Conservation (phyloP, 2,888 invertebrate genomes). For the Orthonychiurus folsomi region DNA sequence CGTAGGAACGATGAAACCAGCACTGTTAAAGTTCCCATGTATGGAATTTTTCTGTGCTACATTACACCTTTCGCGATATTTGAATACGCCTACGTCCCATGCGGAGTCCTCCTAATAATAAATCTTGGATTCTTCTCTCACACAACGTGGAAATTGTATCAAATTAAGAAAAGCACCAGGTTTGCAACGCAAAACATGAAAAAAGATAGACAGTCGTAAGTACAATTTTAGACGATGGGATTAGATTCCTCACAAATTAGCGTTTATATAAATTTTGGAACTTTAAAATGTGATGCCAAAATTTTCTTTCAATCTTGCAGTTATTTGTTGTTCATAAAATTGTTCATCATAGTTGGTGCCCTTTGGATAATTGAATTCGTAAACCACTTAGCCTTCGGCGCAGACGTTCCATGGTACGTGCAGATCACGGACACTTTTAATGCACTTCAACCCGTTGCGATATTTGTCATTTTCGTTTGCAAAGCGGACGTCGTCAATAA, state of each 20-base stretch:
- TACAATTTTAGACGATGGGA: not conserved
- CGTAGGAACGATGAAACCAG: constrained; percentile 2
- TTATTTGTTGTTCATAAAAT: constrained; percentile 4
- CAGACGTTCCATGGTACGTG: not conserved
- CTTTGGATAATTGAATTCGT: constrained; percentile 9
- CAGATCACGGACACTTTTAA: constrained; percentile 9
- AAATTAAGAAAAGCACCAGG: constrained; percentile 5
- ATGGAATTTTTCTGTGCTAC: constrained; percentile 8
- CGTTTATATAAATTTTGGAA: not conserved
- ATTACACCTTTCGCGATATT: not conserved
- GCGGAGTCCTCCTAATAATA: constrained; percentile 14
- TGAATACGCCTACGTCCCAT: constrained; percentile 6
- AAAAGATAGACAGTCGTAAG: constrained; percentile 11
- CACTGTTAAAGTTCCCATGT: constrained; percentile 7
- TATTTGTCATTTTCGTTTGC: constrained; percentile 13
- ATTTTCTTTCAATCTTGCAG: no score
- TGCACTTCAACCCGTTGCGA: constrained; percentile 10
- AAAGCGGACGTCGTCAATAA: not conserved
- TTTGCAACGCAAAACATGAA: constrained; percentile 6
- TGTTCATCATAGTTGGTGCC: constrained; percentile 7
- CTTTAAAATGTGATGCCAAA: no score
- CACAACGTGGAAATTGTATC: not conserved
- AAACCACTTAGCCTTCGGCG: not conserved
- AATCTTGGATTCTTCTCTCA: constrained; percentile 5
- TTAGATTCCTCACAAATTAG: no score